Percentiles rank a stretch among this genome's conserved stretches.
Evolutionary conservation across 2,113 vertebrate species (phyloP).

Genomic region (Sula dactylatra): DNA sequence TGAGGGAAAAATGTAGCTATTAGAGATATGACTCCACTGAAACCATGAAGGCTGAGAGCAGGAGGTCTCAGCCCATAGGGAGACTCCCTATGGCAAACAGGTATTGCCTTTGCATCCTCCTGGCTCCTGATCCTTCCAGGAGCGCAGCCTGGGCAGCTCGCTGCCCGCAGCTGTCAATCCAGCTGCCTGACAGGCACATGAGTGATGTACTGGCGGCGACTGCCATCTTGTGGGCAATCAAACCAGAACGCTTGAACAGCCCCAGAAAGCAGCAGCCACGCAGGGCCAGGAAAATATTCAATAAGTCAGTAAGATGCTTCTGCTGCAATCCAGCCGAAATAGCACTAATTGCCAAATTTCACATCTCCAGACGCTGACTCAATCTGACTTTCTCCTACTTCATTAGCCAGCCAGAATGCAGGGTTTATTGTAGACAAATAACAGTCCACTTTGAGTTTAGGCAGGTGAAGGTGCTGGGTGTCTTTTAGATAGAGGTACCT

Average conservation of each 20-base stretch:
- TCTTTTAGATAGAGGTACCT: not conserved
- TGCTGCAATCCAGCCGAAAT: fast-evolving
- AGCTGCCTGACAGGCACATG: fast-evolving
- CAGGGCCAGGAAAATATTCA: not conserved
- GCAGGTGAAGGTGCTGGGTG: not conserved
- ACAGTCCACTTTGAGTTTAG: fast-evolving
- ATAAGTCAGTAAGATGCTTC: too few species aligned
- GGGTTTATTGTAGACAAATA: fast-evolving
- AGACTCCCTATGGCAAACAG: not conserved
- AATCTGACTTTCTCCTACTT: fast-evolving
- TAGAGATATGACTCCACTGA: not conserved
- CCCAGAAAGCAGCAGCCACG: fast-evolving
- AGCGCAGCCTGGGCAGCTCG: not conserved
- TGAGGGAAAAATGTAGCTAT: fast-evolving
- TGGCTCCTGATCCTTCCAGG: fast-evolving
- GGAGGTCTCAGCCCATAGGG: not conserved
- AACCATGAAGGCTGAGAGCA: not conserved
- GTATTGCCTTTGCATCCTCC: not conserved
- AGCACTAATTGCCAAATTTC: fast-evolving
- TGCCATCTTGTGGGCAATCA: constrained; percentile 67
- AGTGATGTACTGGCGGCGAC: constrained; percentile 23
- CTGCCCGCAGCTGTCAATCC: not conserved
- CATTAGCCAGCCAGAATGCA: fast-evolving
- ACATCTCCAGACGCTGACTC: not conserved
- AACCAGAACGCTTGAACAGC: not conserved